phyloP scores from a whole-genome alignment of 2,888 invertebrate genomes.

The Drosophila engyochracea region DNA sequence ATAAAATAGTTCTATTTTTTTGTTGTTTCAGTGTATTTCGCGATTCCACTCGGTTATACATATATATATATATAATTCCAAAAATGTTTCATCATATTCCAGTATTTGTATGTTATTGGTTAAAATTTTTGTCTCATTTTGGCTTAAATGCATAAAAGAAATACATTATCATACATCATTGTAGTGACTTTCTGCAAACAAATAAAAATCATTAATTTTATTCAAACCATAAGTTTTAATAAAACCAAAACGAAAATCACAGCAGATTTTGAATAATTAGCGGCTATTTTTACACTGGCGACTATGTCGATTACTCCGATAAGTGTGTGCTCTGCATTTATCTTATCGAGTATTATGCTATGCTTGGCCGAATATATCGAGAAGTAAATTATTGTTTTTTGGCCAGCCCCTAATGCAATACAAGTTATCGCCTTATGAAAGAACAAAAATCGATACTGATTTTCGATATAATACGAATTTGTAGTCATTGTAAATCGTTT shows the following conservation, averaged over 20 bases:
- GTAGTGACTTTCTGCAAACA: slow-evolving; percentile 33
- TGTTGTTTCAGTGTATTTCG: not conserved
- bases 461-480: slow-evolving; percentile 7
- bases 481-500: slow-evolving; percentile 60
- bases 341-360: not conserved
- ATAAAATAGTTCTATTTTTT: not conserved
- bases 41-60: not conserved
- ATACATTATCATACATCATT: slow-evolving; percentile 34
- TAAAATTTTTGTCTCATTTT: slow-evolving; percentile 16
- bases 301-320: not conserved
- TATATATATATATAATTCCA: slow-evolving; percentile 18
- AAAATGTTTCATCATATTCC: slow-evolving; percentile 22
- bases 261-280: not conserved
- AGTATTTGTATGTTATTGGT: slow-evolving; percentile 25
- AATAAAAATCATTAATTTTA: slow-evolving; percentile 25
- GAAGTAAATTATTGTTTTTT: too few species aligned
- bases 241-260: not conserved
- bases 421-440: not conserved
- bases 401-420: not conserved
- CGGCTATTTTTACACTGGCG: not conserved
- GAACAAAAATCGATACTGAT: slow-evolving; percentile 5
- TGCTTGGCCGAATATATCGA: not conserved
- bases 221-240: not conserved
- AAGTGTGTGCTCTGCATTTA: not conserved
- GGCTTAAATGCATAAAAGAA: slow-evolving; percentile 29